Percentiles rank a stretch among this genome's conserved stretches.
These are phyloP conservation scores for Latrodectus geometricus DNA, from an alignment of 1,140 invertebrate genomes.

Conservation along the genomic window DNA sequence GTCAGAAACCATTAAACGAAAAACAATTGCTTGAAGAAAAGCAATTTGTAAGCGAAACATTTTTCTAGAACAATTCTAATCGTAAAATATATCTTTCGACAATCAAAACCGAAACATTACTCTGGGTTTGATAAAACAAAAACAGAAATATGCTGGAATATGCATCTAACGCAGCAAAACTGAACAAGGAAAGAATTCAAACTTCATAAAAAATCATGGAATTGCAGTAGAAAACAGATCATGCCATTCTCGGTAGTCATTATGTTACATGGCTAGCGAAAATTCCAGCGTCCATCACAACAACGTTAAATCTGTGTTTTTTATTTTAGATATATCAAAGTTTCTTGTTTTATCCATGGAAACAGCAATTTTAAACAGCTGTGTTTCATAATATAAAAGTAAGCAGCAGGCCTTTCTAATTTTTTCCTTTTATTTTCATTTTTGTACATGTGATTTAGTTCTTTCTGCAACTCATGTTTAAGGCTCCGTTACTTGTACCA, in stretches of 20 bases:
- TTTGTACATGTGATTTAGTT: not conserved
- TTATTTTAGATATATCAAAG: not conserved
- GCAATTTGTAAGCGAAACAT: too few relatives aligned
- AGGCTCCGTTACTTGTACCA: not conserved
- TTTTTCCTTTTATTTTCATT: not conserved
- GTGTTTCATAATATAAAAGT: not conserved
- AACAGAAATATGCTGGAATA: not conserved
- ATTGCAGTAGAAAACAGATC: not conserved
- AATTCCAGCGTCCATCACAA: not conserved
- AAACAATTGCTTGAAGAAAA: too few relatives aligned
- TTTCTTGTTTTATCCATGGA: not conserved
- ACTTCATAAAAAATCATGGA: not conserved
- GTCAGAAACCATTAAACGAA: too few relatives aligned
- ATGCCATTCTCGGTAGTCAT: not conserved
- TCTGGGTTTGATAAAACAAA: not conserved
- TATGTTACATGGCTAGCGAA: not conserved
- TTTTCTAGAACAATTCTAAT: not conserved
- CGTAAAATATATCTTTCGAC: constrained; percentile 1
- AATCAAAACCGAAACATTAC: constrained; percentile 6
- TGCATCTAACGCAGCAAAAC: not conserved
- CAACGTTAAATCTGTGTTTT: not conserved
- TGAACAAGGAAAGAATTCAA: not conserved
- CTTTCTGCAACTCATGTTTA: not conserved
- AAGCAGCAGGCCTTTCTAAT: not conserved
- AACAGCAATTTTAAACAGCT: constrained; percentile 5